Evolutionary conservation across 2,888 invertebrate species (phyloP).

Genomic region (Anoplius nigerrimus): DNA sequence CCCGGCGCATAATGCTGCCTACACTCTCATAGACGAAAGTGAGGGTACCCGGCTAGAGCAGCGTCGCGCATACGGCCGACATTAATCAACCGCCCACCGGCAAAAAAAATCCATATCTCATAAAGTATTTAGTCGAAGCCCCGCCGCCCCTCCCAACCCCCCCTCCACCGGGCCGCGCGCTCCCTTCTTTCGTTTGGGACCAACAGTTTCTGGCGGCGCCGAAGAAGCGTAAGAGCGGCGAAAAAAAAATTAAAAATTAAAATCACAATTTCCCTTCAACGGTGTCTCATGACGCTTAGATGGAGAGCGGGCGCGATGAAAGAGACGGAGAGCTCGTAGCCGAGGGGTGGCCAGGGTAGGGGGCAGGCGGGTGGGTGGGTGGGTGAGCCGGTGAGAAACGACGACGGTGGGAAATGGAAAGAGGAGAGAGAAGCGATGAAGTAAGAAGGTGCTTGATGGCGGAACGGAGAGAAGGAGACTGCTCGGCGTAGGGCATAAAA

Average conservation of each 20-base stretch:
- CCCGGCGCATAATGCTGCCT: slow-evolving; percentile 42
- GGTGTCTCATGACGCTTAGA: slow-evolving; percentile 35
- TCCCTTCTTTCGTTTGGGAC: not conserved
- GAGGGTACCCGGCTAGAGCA: not conserved
- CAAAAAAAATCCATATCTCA: slow-evolving; percentile 58
- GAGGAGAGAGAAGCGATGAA: slow-evolving; percentile 2
- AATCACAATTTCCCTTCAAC: slow-evolving; percentile 61
- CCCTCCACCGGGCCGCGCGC: slow-evolving; percentile 21
- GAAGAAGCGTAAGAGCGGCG: slow-evolving; percentile 22
- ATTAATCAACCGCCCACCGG: slow-evolving; percentile 59
- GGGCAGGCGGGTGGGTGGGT: not conserved
- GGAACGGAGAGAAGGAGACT: slow-evolving; percentile 39
- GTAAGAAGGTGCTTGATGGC: slow-evolving; percentile 16
- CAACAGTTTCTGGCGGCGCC: slow-evolving; percentile 5
- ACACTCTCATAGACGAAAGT: slow-evolving; percentile 17
- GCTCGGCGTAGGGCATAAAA: slow-evolving; percentile 52
- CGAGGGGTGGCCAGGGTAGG: not conserved
- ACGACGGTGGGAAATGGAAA: not conserved
- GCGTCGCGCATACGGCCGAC: slow-evolving; percentile 46
- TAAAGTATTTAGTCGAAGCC: slow-evolving; percentile 53
- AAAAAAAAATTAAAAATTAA: slow-evolving; percentile 64
- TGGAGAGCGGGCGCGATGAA: slow-evolving; percentile 26
- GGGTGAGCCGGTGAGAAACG: not conserved
- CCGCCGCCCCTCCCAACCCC: slow-evolving; percentile 22
- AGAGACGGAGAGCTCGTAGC: slow-evolving; percentile 6